phyloP scores from a whole-genome alignment of 2,113 vertebrate genomes.

The Zapus hudsonius region DNA sequence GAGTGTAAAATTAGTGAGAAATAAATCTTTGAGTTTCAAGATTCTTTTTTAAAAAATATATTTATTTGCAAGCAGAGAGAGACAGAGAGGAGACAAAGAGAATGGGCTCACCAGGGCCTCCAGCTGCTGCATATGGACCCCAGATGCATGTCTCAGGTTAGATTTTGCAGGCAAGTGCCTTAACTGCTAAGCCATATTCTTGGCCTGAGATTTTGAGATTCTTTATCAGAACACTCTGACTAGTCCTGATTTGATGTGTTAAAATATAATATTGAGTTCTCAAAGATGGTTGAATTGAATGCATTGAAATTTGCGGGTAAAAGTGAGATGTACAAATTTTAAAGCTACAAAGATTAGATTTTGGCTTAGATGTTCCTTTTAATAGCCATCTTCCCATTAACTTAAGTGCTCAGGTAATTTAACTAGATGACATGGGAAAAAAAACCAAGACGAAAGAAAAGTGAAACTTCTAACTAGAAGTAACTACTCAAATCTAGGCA shows the following conservation, averaged over 20 bases:
- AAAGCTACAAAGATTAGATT: background rate
- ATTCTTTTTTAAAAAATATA: too few species aligned
- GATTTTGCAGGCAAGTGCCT: too few species aligned
- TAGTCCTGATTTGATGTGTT: conserved; percentile 2
- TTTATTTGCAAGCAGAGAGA: too few species aligned
- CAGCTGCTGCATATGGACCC: too few species aligned
- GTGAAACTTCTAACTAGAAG: background rate
- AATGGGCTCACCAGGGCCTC: too few species aligned
- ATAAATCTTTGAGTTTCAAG: background rate
- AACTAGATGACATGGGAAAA: background rate
- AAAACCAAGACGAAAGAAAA: background rate
- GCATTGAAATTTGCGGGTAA: background rate
- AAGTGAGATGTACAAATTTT: conserved; percentile 21
- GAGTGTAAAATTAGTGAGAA: conserved; percentile 19
- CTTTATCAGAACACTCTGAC: background rate
- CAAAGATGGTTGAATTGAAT: background rate
- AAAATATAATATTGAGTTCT: conserved; percentile 15
- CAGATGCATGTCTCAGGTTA: too few species aligned
- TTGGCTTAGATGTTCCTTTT: background rate
- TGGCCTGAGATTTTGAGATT: conserved; percentile 8
- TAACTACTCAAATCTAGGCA: background rate
- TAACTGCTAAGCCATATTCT: background rate
- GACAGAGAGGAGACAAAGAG: too few species aligned
- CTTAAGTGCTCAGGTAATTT: background rate
- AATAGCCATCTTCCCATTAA: background rate